A percentile compares a stretch with the other conserved stretches of the same genome.
These are phyloP conservation scores for Hypsibius dujardini DNA, from an alignment of 1,140 invertebrate genomes.

Conservation along the genomic window DNA sequence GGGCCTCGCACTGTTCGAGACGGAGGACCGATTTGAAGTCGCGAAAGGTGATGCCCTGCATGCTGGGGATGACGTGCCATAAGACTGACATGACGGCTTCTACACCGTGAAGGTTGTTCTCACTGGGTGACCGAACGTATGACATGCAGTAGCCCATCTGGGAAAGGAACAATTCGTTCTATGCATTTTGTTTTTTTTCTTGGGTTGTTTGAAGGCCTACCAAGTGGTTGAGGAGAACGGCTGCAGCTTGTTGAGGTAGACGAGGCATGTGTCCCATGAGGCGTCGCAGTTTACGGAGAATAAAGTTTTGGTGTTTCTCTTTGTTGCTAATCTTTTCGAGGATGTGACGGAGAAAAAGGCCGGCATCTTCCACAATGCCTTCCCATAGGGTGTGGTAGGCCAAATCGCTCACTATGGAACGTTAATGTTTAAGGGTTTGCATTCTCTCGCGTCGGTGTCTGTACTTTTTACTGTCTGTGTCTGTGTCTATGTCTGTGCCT, in stretches of 20 bases:
- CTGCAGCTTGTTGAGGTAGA: constrained; percentile 88
- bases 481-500: no score
- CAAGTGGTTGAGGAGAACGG: constrained; percentile 95
- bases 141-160: constrained; percentile 94
- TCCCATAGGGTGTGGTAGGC: constrained; percentile 67
- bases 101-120: constrained; percentile 77
- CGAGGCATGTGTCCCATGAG: constrained; percentile 78
- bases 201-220: constrained; percentile 32
- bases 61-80: constrained; percentile 81
- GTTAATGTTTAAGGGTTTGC: constrained; percentile 31
- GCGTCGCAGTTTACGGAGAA: constrained; percentile 77
- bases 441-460: no score
- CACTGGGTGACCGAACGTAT: constrained; percentile 82
- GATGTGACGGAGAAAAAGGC: constrained; percentile 82
- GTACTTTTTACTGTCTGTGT: no score
- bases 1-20: constrained; percentile 95
- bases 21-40: constrained; percentile 94
- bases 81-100: constrained; percentile 78
- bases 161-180: constrained; percentile 23
- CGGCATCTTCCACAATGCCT: constrained; percentile 91
- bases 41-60: constrained; percentile 98
- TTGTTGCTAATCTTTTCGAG: constrained; percentile 75
- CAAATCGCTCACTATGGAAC: constrained; percentile 41
- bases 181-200: not conserved
- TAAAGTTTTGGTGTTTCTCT: constrained; percentile 70